Evolutionary conservation across 2,888 invertebrate species (phyloP).

Genomic region (Melangyna quadrimaculata): DNA sequence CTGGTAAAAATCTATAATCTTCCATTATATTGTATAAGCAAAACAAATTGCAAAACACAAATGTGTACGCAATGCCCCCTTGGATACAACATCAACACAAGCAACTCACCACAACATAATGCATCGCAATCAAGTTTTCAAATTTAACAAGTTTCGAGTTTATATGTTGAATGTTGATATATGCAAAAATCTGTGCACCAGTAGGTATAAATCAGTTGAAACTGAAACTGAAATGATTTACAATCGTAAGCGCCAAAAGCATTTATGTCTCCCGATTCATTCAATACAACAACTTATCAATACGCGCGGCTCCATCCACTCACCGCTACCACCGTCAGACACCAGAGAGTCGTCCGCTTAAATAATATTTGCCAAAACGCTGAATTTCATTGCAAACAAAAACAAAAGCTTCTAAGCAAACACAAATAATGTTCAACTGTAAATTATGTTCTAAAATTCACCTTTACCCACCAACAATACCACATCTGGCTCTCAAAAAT

Average conservation of each 20-base stretch:
- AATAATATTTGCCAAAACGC: slow-evolving; percentile 53
- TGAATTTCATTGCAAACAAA: slow-evolving; percentile 50
- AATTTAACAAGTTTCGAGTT: not conserved
- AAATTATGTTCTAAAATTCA: not conserved
- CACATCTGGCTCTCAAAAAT: not conserved
- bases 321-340: not conserved
- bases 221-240: slow-evolving; percentile 15
- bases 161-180: no score
- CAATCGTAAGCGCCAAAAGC: slow-evolving; percentile 1
- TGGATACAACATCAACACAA: not conserved
- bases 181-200: slow-evolving; percentile 26
- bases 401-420: slow-evolving; percentile 44
- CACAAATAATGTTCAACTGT: slow-evolving; percentile 31
- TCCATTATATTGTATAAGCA: not conserved
- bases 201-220: slow-evolving; percentile 7
- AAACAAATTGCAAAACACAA: not conserved
- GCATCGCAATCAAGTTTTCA: slow-evolving; percentile 21
- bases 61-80: not conserved
- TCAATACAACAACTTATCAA: not conserved
- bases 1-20: no score
- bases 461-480: not conserved
- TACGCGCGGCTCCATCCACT: not conserved
- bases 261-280: slow-evolving; percentile 7
- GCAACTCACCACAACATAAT: slow-evolving; percentile 17
- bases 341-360: slow-evolving; percentile 38